Evolutionary conservation across 2,113 vertebrate species (phyloP).

Genomic region (Mesitornis unicolor): DNA sequence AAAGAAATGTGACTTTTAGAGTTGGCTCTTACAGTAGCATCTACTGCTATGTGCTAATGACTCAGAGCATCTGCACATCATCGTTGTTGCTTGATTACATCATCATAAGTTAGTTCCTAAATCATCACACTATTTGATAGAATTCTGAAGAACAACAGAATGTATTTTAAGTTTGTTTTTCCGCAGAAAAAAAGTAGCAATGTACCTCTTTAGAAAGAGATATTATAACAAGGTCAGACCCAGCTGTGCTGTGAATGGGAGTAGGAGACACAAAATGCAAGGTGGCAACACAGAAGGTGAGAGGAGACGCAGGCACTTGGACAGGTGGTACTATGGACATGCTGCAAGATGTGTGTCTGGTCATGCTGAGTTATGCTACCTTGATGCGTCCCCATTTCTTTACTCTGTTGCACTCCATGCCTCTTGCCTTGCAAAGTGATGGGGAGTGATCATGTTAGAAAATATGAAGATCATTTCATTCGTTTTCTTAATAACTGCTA

Average conservation of each 20-base stretch:
- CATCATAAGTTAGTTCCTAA: not conserved
- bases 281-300: not conserved
- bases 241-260: not conserved
- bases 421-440: not conserved
- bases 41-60: constrained; percentile 15
- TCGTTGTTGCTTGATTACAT: not conserved
- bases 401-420: not conserved
- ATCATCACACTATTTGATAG: not conserved
- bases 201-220: not conserved
- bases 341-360: accelerated
- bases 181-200: not conserved
- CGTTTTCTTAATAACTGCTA: not conserved
- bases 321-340: not conserved
- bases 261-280: not conserved
- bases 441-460: not conserved
- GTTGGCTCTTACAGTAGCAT: not conserved
- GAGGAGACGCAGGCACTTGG: too few species aligned
- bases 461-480: not conserved
- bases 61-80: not conserved
- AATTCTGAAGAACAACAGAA: not conserved
- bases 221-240: not conserved
- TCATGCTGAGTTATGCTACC: not conserved
- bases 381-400: accelerated
- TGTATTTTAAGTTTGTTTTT: not conserved
- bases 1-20: constrained; percentile 32